A percentile compares a stretch with the other conserved stretches of the same genome.
Evolutionary conservation across 1,140 invertebrate genomes (phyloP).

Genomic region (Nymphalis io): DNA sequence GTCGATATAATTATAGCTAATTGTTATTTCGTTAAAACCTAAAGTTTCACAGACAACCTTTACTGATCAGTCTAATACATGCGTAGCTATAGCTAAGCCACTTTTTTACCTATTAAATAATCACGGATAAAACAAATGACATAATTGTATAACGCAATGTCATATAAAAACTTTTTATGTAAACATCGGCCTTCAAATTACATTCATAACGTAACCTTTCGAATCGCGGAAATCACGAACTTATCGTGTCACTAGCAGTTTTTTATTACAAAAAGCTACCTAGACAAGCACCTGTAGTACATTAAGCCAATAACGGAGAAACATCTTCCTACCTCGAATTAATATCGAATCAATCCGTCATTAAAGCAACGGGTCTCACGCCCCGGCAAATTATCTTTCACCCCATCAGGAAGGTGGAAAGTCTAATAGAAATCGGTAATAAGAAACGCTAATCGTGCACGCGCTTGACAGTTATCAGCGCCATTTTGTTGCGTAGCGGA

Average conservation of each 20-base stretch:
- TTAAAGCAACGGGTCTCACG: slow-evolving; percentile 75
- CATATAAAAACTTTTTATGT: not conserved
- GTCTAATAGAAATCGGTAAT: slow-evolving; percentile 78
- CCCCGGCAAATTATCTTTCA: slow-evolving; percentile 74
- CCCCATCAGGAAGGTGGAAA: slow-evolving; percentile 74
- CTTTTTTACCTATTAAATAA: too few species aligned
- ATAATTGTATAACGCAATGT: too few species aligned
- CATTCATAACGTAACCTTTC: slow-evolving; percentile 33
- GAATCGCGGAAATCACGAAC: slow-evolving; percentile 41
- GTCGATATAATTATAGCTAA: too few species aligned
- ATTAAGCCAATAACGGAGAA: slow-evolving; percentile 60
- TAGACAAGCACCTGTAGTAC: slow-evolving; percentile 63
- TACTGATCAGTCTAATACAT: too few species aligned
- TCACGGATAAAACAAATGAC: too few species aligned
- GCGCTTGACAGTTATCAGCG: slow-evolving; percentile 70
- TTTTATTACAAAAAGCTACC: slow-evolving; percentile 59
- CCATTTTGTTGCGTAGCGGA: slow-evolving; percentile 67
- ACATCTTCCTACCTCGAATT: slow-evolving; percentile 61
- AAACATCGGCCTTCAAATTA: slow-evolving; percentile 25
- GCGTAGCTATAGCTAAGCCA: too few species aligned
- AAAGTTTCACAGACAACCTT: too few species aligned
- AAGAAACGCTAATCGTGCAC: slow-evolving; percentile 74
- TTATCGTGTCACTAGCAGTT: slow-evolving; percentile 38
- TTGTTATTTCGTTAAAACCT: too few species aligned
- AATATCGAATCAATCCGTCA: slow-evolving; percentile 78